A percentile compares a stretch with the other conserved stretches of the same genome.
These are phyloP conservation scores for Oxyteleia sp. DNA, from an alignment of 2,888 invertebrate genomes.

Conservation along the genomic window DNA sequence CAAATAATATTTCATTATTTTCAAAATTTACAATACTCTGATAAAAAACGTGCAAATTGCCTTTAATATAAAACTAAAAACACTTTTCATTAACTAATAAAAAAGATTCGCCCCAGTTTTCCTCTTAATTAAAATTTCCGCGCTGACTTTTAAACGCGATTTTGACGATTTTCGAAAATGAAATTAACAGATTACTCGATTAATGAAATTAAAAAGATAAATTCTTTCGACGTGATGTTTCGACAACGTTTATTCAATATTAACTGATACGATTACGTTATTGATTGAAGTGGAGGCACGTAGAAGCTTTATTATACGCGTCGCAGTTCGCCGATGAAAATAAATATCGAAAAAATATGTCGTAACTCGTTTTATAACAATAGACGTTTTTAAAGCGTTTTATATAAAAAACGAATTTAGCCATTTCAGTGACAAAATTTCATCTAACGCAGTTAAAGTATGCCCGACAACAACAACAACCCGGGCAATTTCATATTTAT, in stretches of 20 bases:
- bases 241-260: constrained; percentile 59
- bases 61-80: no score
- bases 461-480: constrained; percentile 5
- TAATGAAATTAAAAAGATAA: constrained; percentile 42
- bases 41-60: no score
- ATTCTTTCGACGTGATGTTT: constrained; percentile 50
- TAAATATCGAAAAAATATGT: constrained; percentile 46
- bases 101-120: no score
- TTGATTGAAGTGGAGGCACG: constrained; percentile 44
- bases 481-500: constrained; percentile 44
- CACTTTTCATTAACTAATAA: no score
- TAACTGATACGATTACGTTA: constrained; percentile 59
- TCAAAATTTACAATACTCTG: no score
- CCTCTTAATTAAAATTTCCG: no score
- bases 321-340: constrained; percentile 45
- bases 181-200: no score
- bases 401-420: constrained; percentile 50
- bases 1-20: no score
- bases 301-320: constrained; percentile 50
- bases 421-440: constrained; percentile 13
- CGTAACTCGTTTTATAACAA: constrained; percentile 60
- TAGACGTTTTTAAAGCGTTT: constrained; percentile 34
- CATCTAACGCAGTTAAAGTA: constrained; percentile 32
- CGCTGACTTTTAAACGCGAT: neutral
- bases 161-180: constrained; percentile 14